Percentiles rank a stretch among this genome's conserved stretches.
Evolutionary conservation across 2,113 vertebrate species (phyloP).

Genomic region (Lasiurus borealis): DNA sequence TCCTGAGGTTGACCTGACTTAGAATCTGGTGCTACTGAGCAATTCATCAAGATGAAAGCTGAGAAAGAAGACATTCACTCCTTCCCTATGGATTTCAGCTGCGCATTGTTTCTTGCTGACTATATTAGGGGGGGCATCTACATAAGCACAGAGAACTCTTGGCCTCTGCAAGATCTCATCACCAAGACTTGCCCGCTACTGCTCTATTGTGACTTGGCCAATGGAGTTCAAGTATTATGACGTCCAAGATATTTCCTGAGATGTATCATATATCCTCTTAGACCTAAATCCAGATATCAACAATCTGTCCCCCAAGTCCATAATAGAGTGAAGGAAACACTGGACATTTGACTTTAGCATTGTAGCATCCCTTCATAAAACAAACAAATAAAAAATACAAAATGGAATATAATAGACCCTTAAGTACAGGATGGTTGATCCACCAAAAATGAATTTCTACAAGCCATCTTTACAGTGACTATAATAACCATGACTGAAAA

Average conservation of each 20-base stretch:
- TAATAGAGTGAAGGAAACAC: not conserved
- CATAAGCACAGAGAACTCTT: not conserved
- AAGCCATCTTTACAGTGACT: slow-evolving; percentile 97
- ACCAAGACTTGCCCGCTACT: not conserved
- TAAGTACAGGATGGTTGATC: slow-evolving; percentile 99
- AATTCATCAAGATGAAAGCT: not conserved
- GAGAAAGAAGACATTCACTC: not conserved
- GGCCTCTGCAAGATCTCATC: not conserved
- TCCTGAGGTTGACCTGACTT: not conserved
- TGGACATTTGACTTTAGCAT: not conserved
- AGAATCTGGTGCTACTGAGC: not conserved
- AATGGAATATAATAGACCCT: slow-evolving; percentile 98
- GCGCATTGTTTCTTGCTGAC: not conserved
- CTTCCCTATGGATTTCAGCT: not conserved
- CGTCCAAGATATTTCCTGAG: not conserved
- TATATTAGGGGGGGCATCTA: not conserved
- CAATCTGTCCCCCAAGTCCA: not conserved
- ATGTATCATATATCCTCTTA: not conserved
- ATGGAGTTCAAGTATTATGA: not conserved
- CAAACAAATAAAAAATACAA: slow-evolving; percentile 91
- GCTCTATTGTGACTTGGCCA: not conserved
- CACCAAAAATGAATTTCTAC: slow-evolving; percentile 99
- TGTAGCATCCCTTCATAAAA: not conserved
- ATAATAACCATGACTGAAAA: slow-evolving; percentile 99
- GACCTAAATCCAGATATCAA: not conserved